A percentile compares a stretch with the other conserved stretches of the same genome.
phyloP scores from a whole-genome alignment of 2,797 vertebrate species.

The Morus bassanus region DNA sequence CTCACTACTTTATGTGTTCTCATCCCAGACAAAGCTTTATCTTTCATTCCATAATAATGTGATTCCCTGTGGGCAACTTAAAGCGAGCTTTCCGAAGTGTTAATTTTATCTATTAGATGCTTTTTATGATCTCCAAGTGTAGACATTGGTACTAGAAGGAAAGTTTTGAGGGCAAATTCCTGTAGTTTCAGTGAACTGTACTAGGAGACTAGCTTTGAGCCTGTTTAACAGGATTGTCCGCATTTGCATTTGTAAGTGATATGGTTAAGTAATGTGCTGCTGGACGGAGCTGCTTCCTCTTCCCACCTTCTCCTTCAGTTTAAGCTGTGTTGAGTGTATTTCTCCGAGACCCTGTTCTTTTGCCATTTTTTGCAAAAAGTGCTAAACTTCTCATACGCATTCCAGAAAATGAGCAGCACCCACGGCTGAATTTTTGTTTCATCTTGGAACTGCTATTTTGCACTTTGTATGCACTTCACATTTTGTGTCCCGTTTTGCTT shows the following conservation, averaged over 20 bases:
- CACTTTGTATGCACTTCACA: neutral
- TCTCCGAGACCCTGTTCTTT: neutral
- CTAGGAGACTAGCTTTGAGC: neutral
- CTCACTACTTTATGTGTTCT: neutral
- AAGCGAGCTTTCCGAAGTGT: neutral
- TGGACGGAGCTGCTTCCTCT: neutral
- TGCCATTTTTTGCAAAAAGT: too few relatives aligned
- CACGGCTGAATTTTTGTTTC: neutral
- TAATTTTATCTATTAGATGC: constrained; percentile 11
- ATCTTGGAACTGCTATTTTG: neutral
- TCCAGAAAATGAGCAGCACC: neutral
- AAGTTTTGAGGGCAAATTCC: constrained; percentile 29
- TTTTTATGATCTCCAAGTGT: neutral
- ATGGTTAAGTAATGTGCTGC: neutral
- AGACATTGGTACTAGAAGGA: neutral
- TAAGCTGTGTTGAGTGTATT: neutral
- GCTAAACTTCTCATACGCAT: neutral
- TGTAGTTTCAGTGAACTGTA: neutral
- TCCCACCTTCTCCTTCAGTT: neutral
- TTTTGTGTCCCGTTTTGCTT: accelerated
- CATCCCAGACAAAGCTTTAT: neutral
- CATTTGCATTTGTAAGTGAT: neutral
- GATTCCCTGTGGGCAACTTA: neutral
- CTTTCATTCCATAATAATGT: constrained; percentile 17
- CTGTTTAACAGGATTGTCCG: neutral